A percentile compares a stretch with the other conserved stretches of the same genome.
These are phyloP conservation scores for Ceriagrion tenellum DNA, from an alignment of 2,888 invertebrate species.

Conservation along the genomic window DNA sequence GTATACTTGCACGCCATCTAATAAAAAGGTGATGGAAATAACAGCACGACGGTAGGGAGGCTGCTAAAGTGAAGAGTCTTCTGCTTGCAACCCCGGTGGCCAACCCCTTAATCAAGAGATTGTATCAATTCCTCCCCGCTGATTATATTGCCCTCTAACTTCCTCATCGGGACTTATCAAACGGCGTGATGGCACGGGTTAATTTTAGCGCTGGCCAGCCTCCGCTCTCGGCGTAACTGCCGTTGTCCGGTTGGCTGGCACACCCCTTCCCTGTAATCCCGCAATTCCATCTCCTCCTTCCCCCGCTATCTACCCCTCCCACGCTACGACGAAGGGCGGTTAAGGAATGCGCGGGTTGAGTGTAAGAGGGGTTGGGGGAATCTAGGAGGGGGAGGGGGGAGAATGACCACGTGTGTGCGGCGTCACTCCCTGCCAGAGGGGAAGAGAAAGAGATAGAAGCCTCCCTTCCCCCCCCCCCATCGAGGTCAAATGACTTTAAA, in stretches of 20 bases:
- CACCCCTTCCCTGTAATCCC: not conserved
- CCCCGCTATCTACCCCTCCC: not conserved
- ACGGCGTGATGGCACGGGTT: conserved; percentile 41
- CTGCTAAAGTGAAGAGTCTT: too few relatives aligned
- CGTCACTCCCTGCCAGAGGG: not conserved
- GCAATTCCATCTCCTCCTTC: not conserved
- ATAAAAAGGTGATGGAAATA: too few relatives aligned
- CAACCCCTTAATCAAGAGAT: not conserved
- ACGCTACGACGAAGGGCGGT: not conserved
- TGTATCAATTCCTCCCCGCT: conserved; percentile 4
- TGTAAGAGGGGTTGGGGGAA: too few relatives aligned
- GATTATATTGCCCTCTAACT: conserved; percentile 52
- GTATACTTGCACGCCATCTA: too few relatives aligned
- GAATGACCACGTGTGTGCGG: too few relatives aligned
- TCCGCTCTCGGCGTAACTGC: not conserved
- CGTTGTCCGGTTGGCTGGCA: not conserved
- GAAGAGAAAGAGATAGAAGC: too few relatives aligned
- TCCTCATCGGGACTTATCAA: conserved; percentile 48
- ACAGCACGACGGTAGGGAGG: too few relatives aligned
- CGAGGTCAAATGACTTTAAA: conserved; percentile 45
- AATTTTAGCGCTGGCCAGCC: conserved; percentile 27
- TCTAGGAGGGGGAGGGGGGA: not conserved
- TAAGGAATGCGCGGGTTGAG: not conserved
- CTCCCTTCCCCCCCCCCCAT: too few relatives aligned
- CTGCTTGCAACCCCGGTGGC: not conserved